Evolutionary conservation across 2,113 vertebrate species (phyloP).

Genomic region (Phrynocephalus versicolor): DNA sequence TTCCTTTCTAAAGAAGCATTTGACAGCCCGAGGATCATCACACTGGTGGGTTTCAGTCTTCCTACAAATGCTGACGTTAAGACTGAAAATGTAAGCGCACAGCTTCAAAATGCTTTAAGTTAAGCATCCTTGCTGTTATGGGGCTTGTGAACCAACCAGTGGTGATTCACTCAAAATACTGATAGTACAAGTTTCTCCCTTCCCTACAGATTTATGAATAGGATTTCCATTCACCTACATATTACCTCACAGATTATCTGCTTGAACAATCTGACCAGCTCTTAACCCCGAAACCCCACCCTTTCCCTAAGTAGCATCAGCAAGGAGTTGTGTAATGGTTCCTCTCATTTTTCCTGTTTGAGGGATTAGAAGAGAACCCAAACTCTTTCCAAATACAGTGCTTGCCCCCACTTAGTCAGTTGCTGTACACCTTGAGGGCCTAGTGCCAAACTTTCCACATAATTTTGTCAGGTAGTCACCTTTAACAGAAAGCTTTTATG

Average conservation of each 20-base stretch:
- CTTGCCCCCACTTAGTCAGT: neutral
- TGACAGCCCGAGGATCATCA: neutral
- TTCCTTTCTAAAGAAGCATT: neutral
- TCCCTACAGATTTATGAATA: neutral
- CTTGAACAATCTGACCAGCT: neutral
- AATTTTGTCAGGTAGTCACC: constrained; percentile 36
- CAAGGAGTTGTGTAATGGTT: neutral
- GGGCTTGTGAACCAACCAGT: neutral
- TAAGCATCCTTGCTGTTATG: neutral
- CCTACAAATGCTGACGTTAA: neutral
- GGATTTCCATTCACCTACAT: neutral
- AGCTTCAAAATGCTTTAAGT: constrained; percentile 43
- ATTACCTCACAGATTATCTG: neutral
- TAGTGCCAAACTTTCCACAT: constrained; percentile 6
- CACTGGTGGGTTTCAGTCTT: neutral
- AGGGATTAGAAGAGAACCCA: neutral
- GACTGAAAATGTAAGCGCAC: neutral
- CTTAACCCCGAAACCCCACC: constrained; percentile 23
- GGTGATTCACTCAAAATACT: constrained; percentile 22
- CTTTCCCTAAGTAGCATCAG: constrained; percentile 14
- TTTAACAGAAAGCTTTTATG: constrained; percentile 31
- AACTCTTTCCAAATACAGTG: neutral
- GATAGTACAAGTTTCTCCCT: neutral
- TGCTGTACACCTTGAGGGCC: neutral
- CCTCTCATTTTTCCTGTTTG: neutral